Evolutionary conservation across 2,888 invertebrate genomes (phyloP).

Genomic region (Fragum sueziense): DNA sequence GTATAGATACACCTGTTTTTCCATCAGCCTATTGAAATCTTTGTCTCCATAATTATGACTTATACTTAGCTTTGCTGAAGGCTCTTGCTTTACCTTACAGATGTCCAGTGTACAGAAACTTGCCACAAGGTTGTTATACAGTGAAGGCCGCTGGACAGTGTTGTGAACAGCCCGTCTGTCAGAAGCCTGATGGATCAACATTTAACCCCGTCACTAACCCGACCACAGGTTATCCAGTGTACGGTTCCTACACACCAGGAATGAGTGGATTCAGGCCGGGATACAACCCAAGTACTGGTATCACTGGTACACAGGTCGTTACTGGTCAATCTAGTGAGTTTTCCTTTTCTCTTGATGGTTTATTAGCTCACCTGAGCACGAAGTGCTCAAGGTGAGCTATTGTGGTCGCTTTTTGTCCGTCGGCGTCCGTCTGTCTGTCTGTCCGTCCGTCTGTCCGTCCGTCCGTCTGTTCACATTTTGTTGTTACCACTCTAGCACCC

Average conservation of each 20-base stretch:
- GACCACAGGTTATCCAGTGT: slow-evolving; percentile 63
- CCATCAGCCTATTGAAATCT: too few species aligned
- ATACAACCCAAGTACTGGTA: slow-evolving; percentile 56
- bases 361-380: not conserved
- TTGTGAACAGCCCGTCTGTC: slow-evolving; percentile 66
- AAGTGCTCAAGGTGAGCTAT: too few species aligned
- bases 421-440: too few species aligned
- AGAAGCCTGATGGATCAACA: slow-evolving; percentile 60
- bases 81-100: too few species aligned
- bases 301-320: slow-evolving; percentile 6
- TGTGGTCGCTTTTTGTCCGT: too few species aligned
- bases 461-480: too few species aligned
- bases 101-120: slow-evolving; percentile 62
- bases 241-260: slow-evolving; percentile 64
- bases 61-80: too few species aligned
- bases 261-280: slow-evolving; percentile 69
- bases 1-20: too few species aligned
- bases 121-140: slow-evolving; percentile 64
- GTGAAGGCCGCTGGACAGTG: slow-evolving; percentile 62
- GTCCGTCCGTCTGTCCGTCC: too few species aligned
- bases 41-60: too few species aligned
- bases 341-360: not conserved
- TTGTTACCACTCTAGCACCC: too few species aligned
- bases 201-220: slow-evolving; percentile 65
- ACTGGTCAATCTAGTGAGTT: slow-evolving; percentile 32